Evolutionary conservation across 2,888 invertebrate species (phyloP).

Genomic region (Pycnomerus fuliginosus): DNA sequence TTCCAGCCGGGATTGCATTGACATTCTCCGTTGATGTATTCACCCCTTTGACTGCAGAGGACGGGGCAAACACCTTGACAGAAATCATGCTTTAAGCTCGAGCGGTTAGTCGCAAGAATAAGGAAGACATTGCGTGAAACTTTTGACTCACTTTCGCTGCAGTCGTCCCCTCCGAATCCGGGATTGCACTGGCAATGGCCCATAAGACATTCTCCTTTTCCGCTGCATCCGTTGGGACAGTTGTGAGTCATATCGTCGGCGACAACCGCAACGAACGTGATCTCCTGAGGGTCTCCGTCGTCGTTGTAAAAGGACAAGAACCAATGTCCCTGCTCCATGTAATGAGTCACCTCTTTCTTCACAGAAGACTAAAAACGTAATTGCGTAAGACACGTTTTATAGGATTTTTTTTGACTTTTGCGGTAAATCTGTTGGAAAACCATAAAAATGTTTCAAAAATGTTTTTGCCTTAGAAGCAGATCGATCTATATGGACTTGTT

Average conservation of each 20-base stretch:
- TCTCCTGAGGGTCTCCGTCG: conserved; percentile 86
- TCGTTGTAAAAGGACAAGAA: conserved; percentile 95
- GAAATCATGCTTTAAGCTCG: conserved; percentile 29
- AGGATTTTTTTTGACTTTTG: no score
- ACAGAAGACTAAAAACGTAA: conserved; percentile 67
- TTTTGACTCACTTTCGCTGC: conserved; percentile 82
- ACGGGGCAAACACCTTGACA: conserved; percentile 93
- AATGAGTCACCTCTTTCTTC: conserved; percentile 90
- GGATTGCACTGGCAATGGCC: conserved; percentile 96
- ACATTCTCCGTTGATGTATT: conserved; percentile 95
- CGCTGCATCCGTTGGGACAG: conserved; percentile 95
- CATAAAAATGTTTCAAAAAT: no score
- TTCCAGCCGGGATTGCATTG: conserved; percentile 98
- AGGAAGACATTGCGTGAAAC: neutral
- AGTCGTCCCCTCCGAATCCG: conserved; percentile 95
- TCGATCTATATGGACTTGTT: no score
- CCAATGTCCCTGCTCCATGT: conserved; percentile 96
- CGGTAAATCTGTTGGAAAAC: no score
- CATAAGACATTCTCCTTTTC: conserved; percentile 93
- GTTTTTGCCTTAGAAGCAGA: no score
- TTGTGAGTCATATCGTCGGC: conserved; percentile 93
- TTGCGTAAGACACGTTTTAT: no score
- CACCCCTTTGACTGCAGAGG: conserved; percentile 93
- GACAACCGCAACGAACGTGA: conserved; percentile 78
- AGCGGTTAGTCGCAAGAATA: conserved; percentile 27